Base-by-base conservation (phyloP, 2,888 invertebrate genomes). In the Clusia tigrina region DNA sequence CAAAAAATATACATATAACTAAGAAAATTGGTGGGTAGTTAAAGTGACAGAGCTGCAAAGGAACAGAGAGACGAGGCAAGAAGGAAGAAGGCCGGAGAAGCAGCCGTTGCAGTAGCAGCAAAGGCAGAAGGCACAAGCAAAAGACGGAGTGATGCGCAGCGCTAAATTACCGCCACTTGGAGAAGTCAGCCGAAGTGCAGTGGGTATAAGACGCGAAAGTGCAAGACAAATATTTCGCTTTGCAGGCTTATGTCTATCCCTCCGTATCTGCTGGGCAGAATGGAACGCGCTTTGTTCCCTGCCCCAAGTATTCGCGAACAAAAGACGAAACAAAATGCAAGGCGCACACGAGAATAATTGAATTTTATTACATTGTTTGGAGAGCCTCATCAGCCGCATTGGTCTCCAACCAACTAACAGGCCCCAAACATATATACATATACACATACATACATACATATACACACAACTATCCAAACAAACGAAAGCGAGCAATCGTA, bases 341-440 rank as follows among this genome's bases (percentile, higher is more conserved):
- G 78, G 79, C 78, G 78, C 71, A 80, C 74, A 77, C 68, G 74
- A 77, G 81, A 81, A 82, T 81, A 81, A 81, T 81, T 82, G 82
- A 81, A 81, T 81, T 81, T 82, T 82, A 81, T 82, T 82, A 81
- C 82, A 82, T 80, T 80, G 81, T 81, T 80, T 78, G 77, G 73
- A 76, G 77, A 77, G 78, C 71, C 66, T 63, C 42, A 25, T 54
- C 32, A 20, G 18, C 24, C 58, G 22, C 2, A 32, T 23, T 46
- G 10, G 51, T 20, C 22, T 15, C 25, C 25, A 22, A n/a, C 23
- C 23, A 46, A 12, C 3, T 56, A 12, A 48, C 15, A 18, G 25
- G 24, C 38, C 72, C 58, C 66, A 65, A 15, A 42, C 55, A 32
- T 23, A 51, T 38, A 42, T 1, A 42, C 63, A 60, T 62, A 63